Percentiles rank a stretch among this genome's conserved stretches.
Evolutionary conservation across 2,113 vertebrate genomes (phyloP).

Genomic region (Etia nguti): DNA sequence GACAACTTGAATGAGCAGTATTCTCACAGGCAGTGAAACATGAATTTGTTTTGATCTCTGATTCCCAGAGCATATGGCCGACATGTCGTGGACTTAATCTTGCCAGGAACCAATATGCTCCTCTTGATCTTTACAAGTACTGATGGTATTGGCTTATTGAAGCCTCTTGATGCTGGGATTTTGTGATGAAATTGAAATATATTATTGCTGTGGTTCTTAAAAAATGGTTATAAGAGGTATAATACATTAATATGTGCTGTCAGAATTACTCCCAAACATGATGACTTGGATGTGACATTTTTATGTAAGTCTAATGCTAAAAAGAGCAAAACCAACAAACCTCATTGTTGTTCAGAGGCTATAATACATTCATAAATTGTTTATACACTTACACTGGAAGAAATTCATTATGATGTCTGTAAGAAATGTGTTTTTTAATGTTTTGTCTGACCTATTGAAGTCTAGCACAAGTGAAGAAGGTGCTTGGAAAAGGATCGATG

Average conservation of each 20-base stretch:
- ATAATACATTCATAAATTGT: background rate
- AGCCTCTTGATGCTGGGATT: background rate
- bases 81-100: background rate
- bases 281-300: background rate
- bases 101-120: background rate
- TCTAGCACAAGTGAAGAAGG: background rate
- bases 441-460: background rate
- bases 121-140: background rate
- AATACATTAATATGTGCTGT: background rate
- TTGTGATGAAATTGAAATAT: background rate
- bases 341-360: background rate
- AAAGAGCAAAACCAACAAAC: background rate
- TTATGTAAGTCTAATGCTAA: background rate
- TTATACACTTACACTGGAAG: background rate
- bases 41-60: background rate
- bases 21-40: background rate
- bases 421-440: background rate
- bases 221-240: background rate
- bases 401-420: background rate
- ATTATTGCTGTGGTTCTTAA: background rate
- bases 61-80: background rate
- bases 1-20: background rate
- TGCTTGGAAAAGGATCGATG: background rate
- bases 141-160: constrained; percentile 1
- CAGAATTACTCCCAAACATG: background rate